Conservation (phyloP, 2,113 vertebrate genomes). For the Ahaetulla prasina region DNA sequence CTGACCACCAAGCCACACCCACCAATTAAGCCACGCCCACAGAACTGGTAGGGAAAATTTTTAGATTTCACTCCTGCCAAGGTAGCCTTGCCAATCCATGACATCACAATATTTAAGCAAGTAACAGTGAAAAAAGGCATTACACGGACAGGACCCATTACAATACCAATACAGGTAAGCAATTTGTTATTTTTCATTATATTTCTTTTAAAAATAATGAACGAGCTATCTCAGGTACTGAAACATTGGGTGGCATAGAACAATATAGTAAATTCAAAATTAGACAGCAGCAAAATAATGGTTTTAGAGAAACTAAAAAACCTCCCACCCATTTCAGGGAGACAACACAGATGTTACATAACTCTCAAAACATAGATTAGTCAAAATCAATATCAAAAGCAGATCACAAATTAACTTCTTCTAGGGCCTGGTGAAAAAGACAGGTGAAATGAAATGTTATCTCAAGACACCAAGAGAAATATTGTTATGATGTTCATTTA, state of each 20-base stretch:
- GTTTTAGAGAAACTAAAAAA: not conserved
- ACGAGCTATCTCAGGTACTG: not conserved
- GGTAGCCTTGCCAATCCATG: not conserved
- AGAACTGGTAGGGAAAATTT: too few relatives aligned
- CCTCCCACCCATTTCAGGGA: not conserved
- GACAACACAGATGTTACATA: not conserved
- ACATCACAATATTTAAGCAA: not conserved
- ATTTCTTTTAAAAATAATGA: not conserved
- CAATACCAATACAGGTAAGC: too few relatives aligned
- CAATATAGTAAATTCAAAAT: not conserved
- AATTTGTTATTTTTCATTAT: not conserved
- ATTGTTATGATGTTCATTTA: not conserved
- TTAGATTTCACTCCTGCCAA: too few relatives aligned
- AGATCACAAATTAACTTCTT: not conserved
- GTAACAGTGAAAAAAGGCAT: not conserved
- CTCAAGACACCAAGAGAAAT: not conserved
- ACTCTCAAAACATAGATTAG: not conserved
- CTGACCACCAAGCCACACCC: too few relatives aligned
- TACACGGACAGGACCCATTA: too few relatives aligned
- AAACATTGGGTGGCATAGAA: not conserved
- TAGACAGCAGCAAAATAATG: not conserved
- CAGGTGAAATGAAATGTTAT: not conserved
- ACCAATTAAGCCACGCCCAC: too few relatives aligned
- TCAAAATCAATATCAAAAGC: not conserved
- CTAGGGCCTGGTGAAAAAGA: not conserved